Evolutionary conservation across 2,888 invertebrate genomes (phyloP), one percentile per base, ranked within the genome.

Genomic region (Gandaritis pyraliata): DNA sequence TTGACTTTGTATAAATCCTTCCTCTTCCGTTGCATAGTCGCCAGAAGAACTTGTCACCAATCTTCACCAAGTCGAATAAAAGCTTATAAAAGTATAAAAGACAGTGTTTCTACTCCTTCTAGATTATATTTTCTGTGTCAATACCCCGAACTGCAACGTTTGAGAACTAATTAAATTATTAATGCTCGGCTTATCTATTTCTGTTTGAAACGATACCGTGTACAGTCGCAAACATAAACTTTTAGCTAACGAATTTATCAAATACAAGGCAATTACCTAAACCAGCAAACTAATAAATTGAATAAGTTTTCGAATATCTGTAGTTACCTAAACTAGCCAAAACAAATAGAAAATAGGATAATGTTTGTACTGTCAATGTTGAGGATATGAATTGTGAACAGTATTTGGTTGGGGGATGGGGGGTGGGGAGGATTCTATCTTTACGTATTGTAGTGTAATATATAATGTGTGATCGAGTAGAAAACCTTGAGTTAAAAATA

Each of bases 121-220:
- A 29, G 33, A 18, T 29, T 46, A 18, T 16, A 13, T 47, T 46
- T 48, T 38, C 48, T 53, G 61, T 62, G 53, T 13, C 38, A 36
- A 53, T 62, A 39, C 10, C 51, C 51, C 30, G 4, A 55, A 63
- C 54, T 58, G 58, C 54, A 58, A 55, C 50, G 46, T 13, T 62
- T 54, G 54, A 51, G 50, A 51, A 72, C 66, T 72, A 73, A 73
- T 76, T 73, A 67, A 75, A 74, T 73, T 71, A 70, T 72, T 69
- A 68, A 65, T 66, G 61, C 61, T 68, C 52, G 69, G 56, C 52
- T 70, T 65, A 68, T 68, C 61, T 65, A 72, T 71, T 71, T 68
- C 64, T 61, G 58, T 64, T 56, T 52, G 58, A 53, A 64, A 52
- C 52, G 56, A 58, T 58, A 49, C 50, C 38, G 58, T 38, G 48